These are phyloP conservation scores for Uropetala carovei DNA, from an alignment of 2,888 invertebrate genomes.

Conservation along the genomic window DNA sequence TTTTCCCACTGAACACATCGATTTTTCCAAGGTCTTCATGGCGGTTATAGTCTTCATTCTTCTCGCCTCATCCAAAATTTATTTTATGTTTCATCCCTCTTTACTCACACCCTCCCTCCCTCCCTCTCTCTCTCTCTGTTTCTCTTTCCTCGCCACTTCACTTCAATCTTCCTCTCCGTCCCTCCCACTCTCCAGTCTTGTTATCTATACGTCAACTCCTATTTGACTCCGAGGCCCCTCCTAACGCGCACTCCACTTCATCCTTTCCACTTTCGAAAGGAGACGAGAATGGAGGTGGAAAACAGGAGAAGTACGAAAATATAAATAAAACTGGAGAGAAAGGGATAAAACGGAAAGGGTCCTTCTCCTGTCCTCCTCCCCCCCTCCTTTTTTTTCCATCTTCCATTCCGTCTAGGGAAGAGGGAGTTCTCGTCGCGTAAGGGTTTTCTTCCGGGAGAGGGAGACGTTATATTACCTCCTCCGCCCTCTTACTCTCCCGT, in stretches of 20 bases:
- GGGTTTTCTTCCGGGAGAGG: background rate
- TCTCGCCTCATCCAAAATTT: background rate
- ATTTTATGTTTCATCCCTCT: background rate
- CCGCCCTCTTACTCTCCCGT: background rate
- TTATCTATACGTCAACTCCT: background rate
- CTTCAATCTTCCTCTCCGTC: background rate
- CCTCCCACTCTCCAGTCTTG: background rate
- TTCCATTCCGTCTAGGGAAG: background rate
- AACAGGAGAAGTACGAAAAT: background rate
- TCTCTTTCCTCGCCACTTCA: background rate
- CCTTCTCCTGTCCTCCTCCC: background rate
- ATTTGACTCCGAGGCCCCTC: background rate
- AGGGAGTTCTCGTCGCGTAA: background rate
- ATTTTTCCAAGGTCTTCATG: too few species aligned
- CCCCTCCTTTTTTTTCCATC: background rate
- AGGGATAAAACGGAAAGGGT: background rate
- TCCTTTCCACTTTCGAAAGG: background rate
- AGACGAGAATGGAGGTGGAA: background rate
- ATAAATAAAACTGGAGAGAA: conserved; percentile 16
- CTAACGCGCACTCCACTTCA: background rate
- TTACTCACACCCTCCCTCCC: background rate
- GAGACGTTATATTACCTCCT: background rate
- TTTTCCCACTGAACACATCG: too few species aligned
- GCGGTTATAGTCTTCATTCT: too few species aligned
- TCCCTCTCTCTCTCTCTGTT: background rate